A percentile compares a stretch with the other conserved stretches of the same genome.
These are phyloP conservation scores for Sarcophaga variegata DNA, from an alignment of 2,888 invertebrate species.

Conservation along the genomic window DNA sequence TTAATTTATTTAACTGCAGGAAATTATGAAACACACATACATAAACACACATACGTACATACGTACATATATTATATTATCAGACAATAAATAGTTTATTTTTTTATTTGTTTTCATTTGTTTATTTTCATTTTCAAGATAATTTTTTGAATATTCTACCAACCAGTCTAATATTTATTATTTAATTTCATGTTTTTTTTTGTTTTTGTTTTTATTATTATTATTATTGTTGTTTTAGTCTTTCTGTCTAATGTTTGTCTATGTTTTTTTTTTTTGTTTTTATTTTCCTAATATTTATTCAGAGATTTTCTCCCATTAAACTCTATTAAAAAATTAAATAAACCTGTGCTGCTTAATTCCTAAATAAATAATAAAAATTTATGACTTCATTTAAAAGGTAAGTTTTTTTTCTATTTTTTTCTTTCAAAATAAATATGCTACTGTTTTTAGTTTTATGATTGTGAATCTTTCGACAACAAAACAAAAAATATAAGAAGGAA, in stretches of 20 bases:
- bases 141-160: constrained; percentile 9
- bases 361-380: constrained; percentile 58
- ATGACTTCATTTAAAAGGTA: constrained; percentile 44
- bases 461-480: neutral
- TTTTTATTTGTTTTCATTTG: constrained; percentile 20
- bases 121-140: constrained; percentile 28
- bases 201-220: neutral
- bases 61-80: neutral
- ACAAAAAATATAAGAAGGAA: neutral
- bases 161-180: neutral
- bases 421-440: constrained; percentile 60
- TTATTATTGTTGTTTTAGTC: constrained; percentile 18
- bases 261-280: constrained; percentile 18
- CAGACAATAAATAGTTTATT: constrained; percentile 22
- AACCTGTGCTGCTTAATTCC: neutral
- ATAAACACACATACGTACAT: neutral
- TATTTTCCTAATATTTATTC: constrained; percentile 53
- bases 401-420: constrained; percentile 17
- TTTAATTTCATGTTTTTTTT: neutral
- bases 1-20: constrained; percentile 66
- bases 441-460: constrained; percentile 41
- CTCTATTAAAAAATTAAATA: neutral
- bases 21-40: constrained; percentile 71
- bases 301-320: constrained; percentile 17
- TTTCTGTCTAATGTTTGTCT: neutral